Evolutionary conservation across 2,888 invertebrate genomes (phyloP).

Genomic region (Pherbina coryleti): DNA sequence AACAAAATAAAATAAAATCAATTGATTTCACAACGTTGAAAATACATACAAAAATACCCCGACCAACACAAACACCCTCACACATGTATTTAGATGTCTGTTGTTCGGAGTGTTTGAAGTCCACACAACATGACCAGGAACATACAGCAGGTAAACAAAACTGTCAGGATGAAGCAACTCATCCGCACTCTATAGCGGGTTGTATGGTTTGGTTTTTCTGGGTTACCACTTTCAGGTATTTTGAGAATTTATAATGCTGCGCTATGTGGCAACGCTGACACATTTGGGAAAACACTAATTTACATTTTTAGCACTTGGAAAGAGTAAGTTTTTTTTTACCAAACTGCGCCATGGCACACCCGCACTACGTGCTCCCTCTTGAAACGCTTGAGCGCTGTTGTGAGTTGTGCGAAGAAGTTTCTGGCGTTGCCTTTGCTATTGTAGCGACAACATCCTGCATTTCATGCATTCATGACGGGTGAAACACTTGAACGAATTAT

Average conservation of each 20-base stretch:
- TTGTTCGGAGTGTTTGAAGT: not conserved
- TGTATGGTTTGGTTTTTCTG: not conserved
- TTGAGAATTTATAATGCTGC: too few relatives aligned
- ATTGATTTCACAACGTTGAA: constrained; percentile 55
- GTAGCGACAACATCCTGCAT: not conserved
- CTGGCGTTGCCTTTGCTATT: not conserved
- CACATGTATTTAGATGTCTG: not conserved
- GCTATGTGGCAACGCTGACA: not conserved
- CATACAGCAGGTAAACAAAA: not conserved
- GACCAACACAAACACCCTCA: constrained; percentile 37
- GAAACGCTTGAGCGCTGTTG: not conserved
- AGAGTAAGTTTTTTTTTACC: not conserved
- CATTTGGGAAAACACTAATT: constrained; percentile 9
- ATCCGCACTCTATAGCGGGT: too few relatives aligned
- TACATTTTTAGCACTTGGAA: not conserved
- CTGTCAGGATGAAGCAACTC: not conserved
- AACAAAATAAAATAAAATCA: constrained; percentile 59
- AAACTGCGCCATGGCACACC: not conserved
- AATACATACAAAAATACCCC: constrained; percentile 20
- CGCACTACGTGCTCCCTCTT: not conserved
- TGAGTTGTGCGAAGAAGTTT: not conserved
- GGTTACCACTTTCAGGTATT: not conserved
- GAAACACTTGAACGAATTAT: constrained; percentile 63
- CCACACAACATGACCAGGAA: not conserved
- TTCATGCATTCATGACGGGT: constrained; percentile 38